A percentile compares a stretch with the other conserved stretches of the same genome.
phyloP scores from a whole-genome alignment of 2,888 invertebrate genomes.

The Pseudococcus viburni region DNA sequence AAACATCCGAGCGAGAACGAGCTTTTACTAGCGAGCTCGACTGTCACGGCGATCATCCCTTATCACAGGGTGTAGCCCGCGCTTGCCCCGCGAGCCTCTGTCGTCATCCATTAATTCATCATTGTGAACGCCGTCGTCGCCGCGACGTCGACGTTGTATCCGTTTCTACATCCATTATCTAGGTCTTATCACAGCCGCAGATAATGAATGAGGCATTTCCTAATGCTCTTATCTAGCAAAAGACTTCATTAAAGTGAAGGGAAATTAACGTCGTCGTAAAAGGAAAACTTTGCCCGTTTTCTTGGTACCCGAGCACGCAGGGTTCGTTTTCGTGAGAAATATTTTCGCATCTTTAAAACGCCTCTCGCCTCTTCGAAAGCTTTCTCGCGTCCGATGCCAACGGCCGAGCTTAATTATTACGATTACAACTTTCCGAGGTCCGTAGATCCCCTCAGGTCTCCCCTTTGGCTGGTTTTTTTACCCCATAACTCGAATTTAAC shows the following conservation, averaged over 20 bases:
- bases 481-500: too few relatives aligned
- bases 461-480: not conserved
- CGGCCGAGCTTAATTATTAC: too few relatives aligned
- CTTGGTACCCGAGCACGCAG: not conserved
- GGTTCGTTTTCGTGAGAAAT: not conserved
- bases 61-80: not conserved
- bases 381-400: too few relatives aligned
- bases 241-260: constrained; percentile 56
- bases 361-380: not conserved
- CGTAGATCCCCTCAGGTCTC: not conserved
- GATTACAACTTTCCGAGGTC: too few relatives aligned
- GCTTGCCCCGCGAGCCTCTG: not conserved
- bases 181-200: constrained; percentile 48
- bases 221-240: constrained; percentile 54
- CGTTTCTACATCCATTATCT: constrained; percentile 49
- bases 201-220: constrained; percentile 59
- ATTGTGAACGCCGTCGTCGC: not conserved
- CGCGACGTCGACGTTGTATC: constrained; percentile 22
- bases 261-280: constrained; percentile 52
- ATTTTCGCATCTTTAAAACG: constrained; percentile 15
- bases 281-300: constrained; percentile 48
- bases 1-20: not conserved
- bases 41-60: constrained; percentile 59
- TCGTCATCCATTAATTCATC: constrained; percentile 47
- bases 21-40: not conserved